A percentile compares a stretch with the other conserved stretches of the same genome.
Evolutionary conservation across 1,140 invertebrate species (phyloP).

Genomic region (Marisa cornuarietis): DNA sequence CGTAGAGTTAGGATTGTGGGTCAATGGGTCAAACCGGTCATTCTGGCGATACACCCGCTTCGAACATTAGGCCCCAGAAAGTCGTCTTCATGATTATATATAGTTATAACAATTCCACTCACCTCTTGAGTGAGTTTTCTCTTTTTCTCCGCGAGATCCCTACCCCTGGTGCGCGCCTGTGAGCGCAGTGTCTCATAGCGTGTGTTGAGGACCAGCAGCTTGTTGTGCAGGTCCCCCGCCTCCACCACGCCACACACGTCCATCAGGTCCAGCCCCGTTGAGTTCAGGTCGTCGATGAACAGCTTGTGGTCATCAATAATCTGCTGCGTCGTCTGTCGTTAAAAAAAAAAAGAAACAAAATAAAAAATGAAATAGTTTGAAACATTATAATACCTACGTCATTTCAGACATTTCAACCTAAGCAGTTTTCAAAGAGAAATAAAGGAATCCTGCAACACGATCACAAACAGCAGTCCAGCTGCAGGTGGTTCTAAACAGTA

Average conservation of each 20-base stretch:
- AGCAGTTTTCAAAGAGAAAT: not conserved
- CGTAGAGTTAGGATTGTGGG: no score
- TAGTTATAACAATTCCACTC: not conserved
- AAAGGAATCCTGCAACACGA: not conserved
- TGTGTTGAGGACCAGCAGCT: conserved; percentile 86
- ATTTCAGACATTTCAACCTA: not conserved
- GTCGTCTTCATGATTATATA: no score
- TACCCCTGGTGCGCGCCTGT: conserved; percentile 83
- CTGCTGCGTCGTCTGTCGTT: conserved; percentile 72
- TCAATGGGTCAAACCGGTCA: no score
- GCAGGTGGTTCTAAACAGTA: no score
- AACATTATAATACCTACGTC: no score
- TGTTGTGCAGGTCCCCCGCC: conserved; percentile 85
- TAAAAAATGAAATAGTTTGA: no score
- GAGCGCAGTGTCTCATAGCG: conserved; percentile 85
- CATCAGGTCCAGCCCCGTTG: conserved; percentile 89
- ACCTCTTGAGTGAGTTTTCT: conserved; percentile 73
- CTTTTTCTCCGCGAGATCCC: conserved; percentile 83
- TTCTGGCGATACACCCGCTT: no score
- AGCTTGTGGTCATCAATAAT: conserved; percentile 95
- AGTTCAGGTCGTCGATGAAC: conserved; percentile 95
- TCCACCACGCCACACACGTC: conserved; percentile 92
- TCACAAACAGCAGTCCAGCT: not conserved
- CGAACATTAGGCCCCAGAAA: no score
- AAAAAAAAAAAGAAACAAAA: not conserved